Conservation (phyloP, 2,113 vertebrate genomes). For the Gallinago undulata region DNA sequence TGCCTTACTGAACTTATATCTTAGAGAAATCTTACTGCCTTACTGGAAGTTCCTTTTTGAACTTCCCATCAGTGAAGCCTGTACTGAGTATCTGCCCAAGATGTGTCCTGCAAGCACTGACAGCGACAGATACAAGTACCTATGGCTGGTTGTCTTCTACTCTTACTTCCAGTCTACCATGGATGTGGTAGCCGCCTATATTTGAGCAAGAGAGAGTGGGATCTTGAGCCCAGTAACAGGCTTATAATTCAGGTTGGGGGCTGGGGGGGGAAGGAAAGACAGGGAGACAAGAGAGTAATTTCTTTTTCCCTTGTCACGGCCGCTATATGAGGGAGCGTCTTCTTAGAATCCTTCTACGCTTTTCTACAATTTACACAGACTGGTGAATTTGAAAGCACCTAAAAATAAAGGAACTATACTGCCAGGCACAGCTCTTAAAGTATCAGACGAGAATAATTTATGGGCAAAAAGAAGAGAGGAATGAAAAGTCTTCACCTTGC, state of each 20-base stretch:
- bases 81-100: fast-evolving
- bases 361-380: background rate
- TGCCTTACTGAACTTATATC: background rate
- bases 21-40: background rate
- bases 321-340: background rate
- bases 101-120: background rate
- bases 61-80: background rate
- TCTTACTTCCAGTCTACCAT: background rate
- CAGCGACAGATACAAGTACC: fast-evolving
- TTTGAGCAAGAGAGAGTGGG: background rate
- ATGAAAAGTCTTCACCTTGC: background rate
- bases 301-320: background rate
- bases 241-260: background rate
- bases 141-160: background rate
- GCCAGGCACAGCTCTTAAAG: background rate
- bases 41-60: background rate
- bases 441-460: background rate
- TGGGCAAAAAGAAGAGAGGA: background rate
- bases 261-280: no score
- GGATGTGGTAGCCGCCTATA: background rate
- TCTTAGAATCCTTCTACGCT: background rate
- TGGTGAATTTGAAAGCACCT: background rate
- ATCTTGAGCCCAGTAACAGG: background rate
- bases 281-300: background rate
- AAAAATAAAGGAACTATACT: background rate